These are phyloP conservation scores for Ptyas mucosa DNA, from an alignment of 2,113 vertebrate genomes.

Conservation along the genomic window DNA sequence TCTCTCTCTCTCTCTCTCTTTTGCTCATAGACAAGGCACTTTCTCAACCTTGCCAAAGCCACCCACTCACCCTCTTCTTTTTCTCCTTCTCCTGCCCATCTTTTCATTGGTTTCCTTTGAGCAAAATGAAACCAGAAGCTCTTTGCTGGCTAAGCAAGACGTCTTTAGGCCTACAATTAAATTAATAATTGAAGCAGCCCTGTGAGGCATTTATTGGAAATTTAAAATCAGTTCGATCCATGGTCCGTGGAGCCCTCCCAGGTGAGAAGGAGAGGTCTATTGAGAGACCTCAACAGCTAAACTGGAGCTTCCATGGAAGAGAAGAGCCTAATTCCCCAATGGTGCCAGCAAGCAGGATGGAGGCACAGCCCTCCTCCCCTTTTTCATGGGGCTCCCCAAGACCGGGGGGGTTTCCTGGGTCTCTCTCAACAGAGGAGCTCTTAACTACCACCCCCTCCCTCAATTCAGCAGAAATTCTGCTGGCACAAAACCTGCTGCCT, in stretches of 20 bases:
- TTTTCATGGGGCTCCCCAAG: neutral
- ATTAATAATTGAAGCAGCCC: neutral
- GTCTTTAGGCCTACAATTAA: neutral
- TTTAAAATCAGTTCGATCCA: neutral
- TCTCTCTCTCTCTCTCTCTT: neutral
- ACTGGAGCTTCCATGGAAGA: neutral
- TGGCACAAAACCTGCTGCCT: neutral
- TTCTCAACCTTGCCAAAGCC: neutral
- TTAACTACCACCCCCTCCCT: rapidly evolving
- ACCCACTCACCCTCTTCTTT: constrained; percentile 4
- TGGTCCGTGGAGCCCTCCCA: neutral
- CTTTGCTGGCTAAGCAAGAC: neutral
- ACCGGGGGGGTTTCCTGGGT: neutral
- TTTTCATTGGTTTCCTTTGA: neutral
- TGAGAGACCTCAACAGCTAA: neutral
- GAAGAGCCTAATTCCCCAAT: neutral
- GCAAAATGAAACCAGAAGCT: rapidly evolving
- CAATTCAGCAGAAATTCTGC: neutral
- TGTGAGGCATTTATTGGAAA: neutral
- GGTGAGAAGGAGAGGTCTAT: neutral
- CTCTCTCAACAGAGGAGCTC: neutral
- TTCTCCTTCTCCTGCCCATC: neutral
- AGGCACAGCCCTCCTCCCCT: neutral
- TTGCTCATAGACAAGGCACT: neutral
- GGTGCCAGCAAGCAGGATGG: neutral